A percentile compares a stretch with the other conserved stretches of the same genome.
phyloP scores from a whole-genome alignment of 2,797 vertebrate species.

The Pogonophryne albipinna region DNA sequence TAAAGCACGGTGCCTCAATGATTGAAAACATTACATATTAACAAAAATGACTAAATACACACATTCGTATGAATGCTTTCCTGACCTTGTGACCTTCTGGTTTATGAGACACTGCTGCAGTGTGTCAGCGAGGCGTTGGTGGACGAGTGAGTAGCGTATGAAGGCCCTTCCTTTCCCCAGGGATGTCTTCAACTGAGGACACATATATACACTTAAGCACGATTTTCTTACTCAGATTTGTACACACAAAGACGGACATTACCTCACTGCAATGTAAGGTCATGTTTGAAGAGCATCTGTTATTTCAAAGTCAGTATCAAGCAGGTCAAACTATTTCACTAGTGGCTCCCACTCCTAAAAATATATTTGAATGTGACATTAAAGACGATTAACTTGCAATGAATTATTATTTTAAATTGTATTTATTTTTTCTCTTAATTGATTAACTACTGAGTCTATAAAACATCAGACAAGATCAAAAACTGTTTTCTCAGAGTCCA shows the following conservation, averaged over 20 bases:
- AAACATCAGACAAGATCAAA: conserved; percentile 4
- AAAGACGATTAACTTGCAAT: background rate
- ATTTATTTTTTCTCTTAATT: no score
- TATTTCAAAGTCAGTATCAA: conserved; percentile 7
- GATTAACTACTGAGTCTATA: background rate
- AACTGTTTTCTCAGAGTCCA: background rate
- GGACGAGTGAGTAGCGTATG: conserved; percentile 94
- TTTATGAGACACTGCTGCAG: conserved; percentile 97
- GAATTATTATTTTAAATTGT: background rate
- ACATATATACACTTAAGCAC: conserved; percentile 27
- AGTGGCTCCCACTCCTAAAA: background rate
- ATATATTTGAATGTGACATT: background rate
- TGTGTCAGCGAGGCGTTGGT: conserved; percentile 96
- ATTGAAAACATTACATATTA: background rate
- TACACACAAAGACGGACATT: background rate
- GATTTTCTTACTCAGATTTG: no score
- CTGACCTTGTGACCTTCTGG: conserved; percentile 92
- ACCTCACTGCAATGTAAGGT: background rate
- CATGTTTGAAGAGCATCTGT: background rate
- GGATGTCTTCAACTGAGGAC: conserved; percentile 91
- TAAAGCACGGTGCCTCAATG: no score
- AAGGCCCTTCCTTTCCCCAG: conserved; percentile 96
- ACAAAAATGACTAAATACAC: background rate
- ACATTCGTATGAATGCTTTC: background rate
- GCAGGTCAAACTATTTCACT: conserved; percentile 1